Base-by-base conservation (phyloP, 2,888 invertebrate species). In the Tortrix viridana region DNA sequence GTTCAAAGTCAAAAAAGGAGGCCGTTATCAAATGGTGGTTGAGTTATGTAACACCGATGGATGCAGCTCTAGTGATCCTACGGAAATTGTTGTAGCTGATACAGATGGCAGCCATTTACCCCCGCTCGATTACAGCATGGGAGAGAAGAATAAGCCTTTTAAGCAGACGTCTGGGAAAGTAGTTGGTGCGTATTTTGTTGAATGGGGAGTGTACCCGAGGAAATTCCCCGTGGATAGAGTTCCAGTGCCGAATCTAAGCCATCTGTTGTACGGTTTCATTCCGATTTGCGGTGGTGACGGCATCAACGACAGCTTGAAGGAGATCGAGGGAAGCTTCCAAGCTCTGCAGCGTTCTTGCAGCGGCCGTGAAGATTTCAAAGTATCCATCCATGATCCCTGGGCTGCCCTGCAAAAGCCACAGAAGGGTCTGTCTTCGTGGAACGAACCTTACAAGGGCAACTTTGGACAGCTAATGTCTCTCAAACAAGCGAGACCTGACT, bases 211-310 rank as follows among this genome's bases (percentile, higher is more conserved):
- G 3, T 92, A 92, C 66, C 92, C 91, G 0, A 86, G 92, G 43
- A 89, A 89, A 68, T 92, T 88, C 76, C 91, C 92, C 4, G 89
- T 90, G 1, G 92, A 92, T 64, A 81, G 81, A 20, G 67, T 92
- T 1, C 92, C 92, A 1, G 77, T 92, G 20, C 91, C 91, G 0
- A 92, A 92, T 66, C 72, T 92, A 14, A 90, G 91, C 12, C 92
- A 92, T 78, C 79, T 92, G 58, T 71, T 92, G 2, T 92, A 92
- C 64, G 92, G 92, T 50, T 92, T 92, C 67, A 91, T 92, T 55
- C 92, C 92, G 48, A 92, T 92, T 59, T 92, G 92, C 58, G 92
- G 92, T 19, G 92, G 92, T 53, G 92, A 92, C 61, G 92, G 92
- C 50, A 92, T 92, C 67, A 92, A 92, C 60, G 92, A 92, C 82